phyloP scores from a whole-genome alignment of 2,113 vertebrate genomes.

The Pelmatolapia mariae region DNA sequence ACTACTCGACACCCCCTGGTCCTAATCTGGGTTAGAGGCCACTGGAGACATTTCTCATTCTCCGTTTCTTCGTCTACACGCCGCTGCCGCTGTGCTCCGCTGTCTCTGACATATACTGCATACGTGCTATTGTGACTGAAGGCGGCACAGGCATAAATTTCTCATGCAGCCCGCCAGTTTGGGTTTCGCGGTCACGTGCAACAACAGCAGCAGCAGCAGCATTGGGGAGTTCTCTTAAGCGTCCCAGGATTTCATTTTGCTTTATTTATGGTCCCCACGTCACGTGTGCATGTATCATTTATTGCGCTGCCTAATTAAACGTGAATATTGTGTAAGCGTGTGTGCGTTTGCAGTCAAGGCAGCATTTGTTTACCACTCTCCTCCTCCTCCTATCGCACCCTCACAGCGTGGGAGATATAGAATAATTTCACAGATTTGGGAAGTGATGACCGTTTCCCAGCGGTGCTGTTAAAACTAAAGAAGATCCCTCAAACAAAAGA shows the following conservation, averaged over 20 bases:
- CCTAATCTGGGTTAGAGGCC: slow-evolving; percentile 66
- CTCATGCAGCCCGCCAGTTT: slow-evolving; percentile 48
- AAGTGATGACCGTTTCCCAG: background rate
- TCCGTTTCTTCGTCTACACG: background rate
- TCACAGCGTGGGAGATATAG: background rate
- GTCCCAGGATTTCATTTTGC: slow-evolving; percentile 44
- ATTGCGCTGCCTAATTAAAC: slow-evolving; percentile 17
- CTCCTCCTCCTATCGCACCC: background rate
- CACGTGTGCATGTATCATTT: background rate
- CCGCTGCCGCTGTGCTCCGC: background rate
- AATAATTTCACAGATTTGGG: background rate
- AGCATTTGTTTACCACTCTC: background rate
- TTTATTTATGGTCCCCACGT: background rate
- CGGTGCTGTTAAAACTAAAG: background rate
- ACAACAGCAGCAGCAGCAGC: background rate
- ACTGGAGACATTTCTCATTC: slow-evolving; percentile 13
- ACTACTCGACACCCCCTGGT: slow-evolving; percentile 37
- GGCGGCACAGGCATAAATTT: slow-evolving; percentile 48
- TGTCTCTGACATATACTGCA: slow-evolving; percentile 35
- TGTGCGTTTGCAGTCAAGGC: background rate
- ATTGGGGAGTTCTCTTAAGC: slow-evolving; percentile 22
- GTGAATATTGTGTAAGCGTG: background rate
- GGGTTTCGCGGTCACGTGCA: slow-evolving; percentile 42
- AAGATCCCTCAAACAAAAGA: background rate
- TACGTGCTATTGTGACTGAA: slow-evolving; percentile 26